Conservation (phyloP, 1,140 invertebrate genomes). For the Drosophila melanica region DNA sequence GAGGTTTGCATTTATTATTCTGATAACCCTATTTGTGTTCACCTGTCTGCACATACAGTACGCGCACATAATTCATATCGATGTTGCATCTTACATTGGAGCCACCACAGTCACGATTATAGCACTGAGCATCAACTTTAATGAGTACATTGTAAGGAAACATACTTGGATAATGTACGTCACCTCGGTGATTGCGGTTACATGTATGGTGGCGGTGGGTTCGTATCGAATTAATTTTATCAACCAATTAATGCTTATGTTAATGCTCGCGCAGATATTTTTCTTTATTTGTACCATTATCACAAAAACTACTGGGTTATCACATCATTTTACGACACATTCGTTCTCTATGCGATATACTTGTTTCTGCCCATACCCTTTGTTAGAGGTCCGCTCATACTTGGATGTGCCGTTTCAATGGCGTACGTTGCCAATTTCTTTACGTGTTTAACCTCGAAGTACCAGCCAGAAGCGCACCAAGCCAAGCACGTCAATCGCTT, state of each 20-base stretch:
- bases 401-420: not conserved
- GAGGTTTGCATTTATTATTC: not conserved
- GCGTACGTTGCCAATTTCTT: constrained; percentile 81
- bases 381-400: constrained; percentile 1
- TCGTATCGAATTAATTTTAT: not conserved
- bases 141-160: not conserved
- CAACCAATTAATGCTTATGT: not conserved
- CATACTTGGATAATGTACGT: not conserved
- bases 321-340: not conserved
- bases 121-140: constrained; percentile 13
- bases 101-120: not conserved
- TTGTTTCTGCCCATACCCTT: constrained; percentile 14
- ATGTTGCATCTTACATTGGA: not conserved
- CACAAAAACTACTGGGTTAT: not conserved
- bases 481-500: constrained; percentile 31
- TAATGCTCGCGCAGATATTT: not conserved
- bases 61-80: not conserved
- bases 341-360: constrained; percentile 9
- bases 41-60: not conserved
- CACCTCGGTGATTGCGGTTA: not conserved
- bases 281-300: not conserved
- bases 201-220: not conserved
- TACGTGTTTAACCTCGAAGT: constrained; percentile 86
- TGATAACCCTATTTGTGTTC: not conserved
- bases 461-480: constrained; percentile 45